Evolutionary conservation across 2,113 vertebrate genomes (phyloP).

Genomic region (Isichthys henryi): DNA sequence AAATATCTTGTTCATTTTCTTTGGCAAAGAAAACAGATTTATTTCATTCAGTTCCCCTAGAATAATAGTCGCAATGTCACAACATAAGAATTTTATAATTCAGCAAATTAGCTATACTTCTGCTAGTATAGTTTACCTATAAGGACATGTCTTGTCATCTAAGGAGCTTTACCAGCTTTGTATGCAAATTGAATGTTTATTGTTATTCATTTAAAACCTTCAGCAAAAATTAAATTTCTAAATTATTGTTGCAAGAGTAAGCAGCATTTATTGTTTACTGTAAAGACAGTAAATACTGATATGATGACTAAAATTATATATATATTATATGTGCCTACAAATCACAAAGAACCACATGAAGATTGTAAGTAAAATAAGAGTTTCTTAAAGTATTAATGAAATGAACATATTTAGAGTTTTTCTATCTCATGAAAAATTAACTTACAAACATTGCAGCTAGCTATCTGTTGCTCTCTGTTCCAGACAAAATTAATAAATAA

Average conservation of each 20-base stretch:
- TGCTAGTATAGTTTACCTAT: neutral
- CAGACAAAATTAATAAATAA: neutral
- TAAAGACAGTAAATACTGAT: neutral
- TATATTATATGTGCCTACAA: neutral
- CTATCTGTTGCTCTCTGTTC: neutral
- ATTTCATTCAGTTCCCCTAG: neutral
- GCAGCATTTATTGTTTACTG: too few species aligned
- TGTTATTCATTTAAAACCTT: neutral
- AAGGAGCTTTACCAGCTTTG: neutral
- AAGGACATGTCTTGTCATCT: neutral
- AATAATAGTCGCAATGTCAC: neutral
- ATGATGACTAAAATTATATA: neutral
- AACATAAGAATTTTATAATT: neutral
- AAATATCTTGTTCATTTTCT: neutral
- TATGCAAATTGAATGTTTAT: neutral
- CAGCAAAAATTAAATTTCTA: neutral
- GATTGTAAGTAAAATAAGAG: neutral
- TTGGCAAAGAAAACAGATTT: neutral
- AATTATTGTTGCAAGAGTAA: too few species aligned
- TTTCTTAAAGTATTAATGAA: neutral
- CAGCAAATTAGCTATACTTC: neutral
- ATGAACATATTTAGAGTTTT: neutral
- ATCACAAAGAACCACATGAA: neutral
- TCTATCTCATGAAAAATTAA: neutral
- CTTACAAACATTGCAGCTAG: neutral